A percentile compares a stretch with the other conserved stretches of the same genome.
These are phyloP conservation scores for Polydrusus tereticollis DNA, from an alignment of 2,888 invertebrate genomes.

Conservation along the genomic window DNA sequence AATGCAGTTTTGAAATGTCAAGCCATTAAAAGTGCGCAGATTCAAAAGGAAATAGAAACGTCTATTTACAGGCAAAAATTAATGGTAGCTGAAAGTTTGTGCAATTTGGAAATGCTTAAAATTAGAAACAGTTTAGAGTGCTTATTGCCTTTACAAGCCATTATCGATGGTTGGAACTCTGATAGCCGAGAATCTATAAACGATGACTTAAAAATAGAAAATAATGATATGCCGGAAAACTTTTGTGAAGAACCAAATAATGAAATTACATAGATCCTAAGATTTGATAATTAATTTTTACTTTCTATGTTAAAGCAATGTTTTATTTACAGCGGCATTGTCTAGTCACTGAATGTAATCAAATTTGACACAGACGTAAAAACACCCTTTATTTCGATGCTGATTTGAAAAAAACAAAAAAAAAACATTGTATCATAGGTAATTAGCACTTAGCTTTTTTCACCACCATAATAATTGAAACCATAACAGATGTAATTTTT, in stretches of 20 bases:
- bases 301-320: too few species aligned
- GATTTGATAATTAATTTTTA: too few species aligned
- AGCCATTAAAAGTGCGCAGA: slow-evolving; percentile 24
- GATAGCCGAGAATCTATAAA: not conserved
- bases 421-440: too few species aligned
- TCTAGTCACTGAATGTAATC: too few species aligned
- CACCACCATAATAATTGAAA: too few species aligned
- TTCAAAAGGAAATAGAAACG: slow-evolving; percentile 43
- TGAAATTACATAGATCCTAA: too few species aligned
- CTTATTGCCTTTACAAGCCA: slow-evolving; percentile 51
- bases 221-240: not conserved
- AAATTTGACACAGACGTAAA: too few species aligned
- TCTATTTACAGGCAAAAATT: slow-evolving; percentile 50
- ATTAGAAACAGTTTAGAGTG: slow-evolving; percentile 51
- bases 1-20: slow-evolving; percentile 49
- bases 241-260: not conserved
- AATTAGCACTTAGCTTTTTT: too few species aligned
- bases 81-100: slow-evolving; percentile 51
- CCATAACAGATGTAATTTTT: too few species aligned
- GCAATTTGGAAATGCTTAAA: slow-evolving; percentile 51
- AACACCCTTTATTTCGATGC: too few species aligned
- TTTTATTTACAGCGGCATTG: too few species aligned
- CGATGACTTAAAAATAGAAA: not conserved
- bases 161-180: slow-evolving; percentile 49
- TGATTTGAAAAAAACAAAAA: too few species aligned